A percentile compares a stretch with the other conserved stretches of the same genome.
Conservation (phyloP, 2,888 invertebrate genomes). For the Idaea biselata region DNA sequence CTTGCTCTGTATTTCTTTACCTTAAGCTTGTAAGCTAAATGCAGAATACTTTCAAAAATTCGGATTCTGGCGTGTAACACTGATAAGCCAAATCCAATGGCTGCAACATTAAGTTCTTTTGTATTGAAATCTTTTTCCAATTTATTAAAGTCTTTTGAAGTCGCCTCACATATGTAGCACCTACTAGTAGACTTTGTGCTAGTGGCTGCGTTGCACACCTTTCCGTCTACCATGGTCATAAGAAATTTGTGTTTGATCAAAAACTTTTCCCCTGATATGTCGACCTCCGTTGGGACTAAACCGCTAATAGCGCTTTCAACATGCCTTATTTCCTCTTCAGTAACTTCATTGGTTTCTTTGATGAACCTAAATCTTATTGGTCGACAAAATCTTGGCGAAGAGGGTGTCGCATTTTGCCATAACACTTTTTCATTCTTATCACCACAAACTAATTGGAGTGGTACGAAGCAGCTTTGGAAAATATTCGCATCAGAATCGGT, state of each 20-base stretch:
- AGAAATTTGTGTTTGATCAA: not conserved
- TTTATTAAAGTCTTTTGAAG: not conserved
- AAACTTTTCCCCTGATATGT: too few species aligned
- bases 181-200: constrained; percentile 31
- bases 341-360: constrained; percentile 28
- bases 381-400: constrained; percentile 34
- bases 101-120: too few species aligned
- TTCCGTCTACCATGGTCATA: constrained; percentile 20
- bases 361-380: constrained; percentile 33
- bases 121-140: too few species aligned
- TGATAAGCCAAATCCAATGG: too few species aligned
- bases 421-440: constrained; percentile 25
- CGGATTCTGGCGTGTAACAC: too few species aligned
- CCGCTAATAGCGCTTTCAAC: constrained; percentile 14
- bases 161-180: too few species aligned
- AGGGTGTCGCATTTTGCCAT: constrained; percentile 35
- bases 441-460: constrained; percentile 25
- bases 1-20: too few species aligned
- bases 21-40: too few species aligned
- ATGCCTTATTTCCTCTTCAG: constrained; percentile 29
- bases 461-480: constrained; percentile 34
- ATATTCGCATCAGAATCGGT: constrained; percentile 24
- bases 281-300: not conserved
- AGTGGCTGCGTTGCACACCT: constrained; percentile 34
- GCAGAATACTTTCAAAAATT: too few species aligned